Percentiles rank a stretch among this genome's conserved stretches.
phyloP scores from a whole-genome alignment of 2,888 invertebrate species.

The Halocaridina rubra region DNA sequence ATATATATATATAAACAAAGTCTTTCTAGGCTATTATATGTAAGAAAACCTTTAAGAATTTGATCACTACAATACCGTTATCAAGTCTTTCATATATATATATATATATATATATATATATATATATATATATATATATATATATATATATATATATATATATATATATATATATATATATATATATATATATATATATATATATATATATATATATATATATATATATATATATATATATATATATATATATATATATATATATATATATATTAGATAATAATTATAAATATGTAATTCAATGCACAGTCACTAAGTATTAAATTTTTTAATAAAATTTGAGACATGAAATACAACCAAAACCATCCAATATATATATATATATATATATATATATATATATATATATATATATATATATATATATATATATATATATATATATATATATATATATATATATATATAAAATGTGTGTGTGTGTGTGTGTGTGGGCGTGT shows the following conservation, averaged over 20 bases:
- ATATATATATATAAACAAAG: background rate
- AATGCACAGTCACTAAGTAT: too few relatives aligned
- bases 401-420: too few relatives aligned
- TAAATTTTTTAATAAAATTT: too few relatives aligned
- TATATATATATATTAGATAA: background rate
- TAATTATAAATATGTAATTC: too few relatives aligned
- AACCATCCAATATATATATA: too few relatives aligned
- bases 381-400: too few relatives aligned
- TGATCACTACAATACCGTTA: too few relatives aligned
- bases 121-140: conserved; percentile 8
- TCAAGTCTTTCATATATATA: background rate
- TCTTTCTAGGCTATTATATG: background rate
- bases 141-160: background rate
- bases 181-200: background rate
- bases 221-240: background rate
- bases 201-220: background rate
- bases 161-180: conserved; percentile 8
- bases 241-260: conserved; percentile 3
- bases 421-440: too few relatives aligned
- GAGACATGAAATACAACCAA: too few relatives aligned
- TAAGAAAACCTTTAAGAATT: background rate
- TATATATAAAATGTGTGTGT: too few relatives aligned
- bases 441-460: too few relatives aligned
- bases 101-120: background rate
- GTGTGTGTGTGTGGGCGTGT: too few relatives aligned